Evolutionary conservation across 64 coral and sea anemone species (phyloP).

Genomic region (Trachythela sp.): DNA sequence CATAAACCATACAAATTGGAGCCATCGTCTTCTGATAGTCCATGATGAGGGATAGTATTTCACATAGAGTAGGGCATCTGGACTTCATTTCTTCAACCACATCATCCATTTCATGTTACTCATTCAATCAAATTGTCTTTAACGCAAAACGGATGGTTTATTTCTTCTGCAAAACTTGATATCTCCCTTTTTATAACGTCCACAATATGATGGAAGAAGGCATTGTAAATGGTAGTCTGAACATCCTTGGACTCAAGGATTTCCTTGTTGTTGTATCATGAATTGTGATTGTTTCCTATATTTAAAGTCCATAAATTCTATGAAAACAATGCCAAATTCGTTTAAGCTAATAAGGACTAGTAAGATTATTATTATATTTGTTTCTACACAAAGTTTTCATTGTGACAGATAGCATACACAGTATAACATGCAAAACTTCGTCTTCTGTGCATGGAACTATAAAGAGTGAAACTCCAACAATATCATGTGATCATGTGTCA

Average conservation of each 20-base stretch:
- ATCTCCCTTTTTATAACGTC: neutral
- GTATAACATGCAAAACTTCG: no score
- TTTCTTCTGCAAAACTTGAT: neutral
- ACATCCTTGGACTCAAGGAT: neutral
- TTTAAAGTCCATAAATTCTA: no score
- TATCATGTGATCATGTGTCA: no score
- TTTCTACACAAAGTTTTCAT: no score
- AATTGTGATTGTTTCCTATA: no score
- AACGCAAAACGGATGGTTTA: neutral
- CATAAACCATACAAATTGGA: neutral
- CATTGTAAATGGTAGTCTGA: neutral
- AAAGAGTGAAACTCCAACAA: no score
- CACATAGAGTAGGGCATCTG: neutral
- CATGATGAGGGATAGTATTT: neutral
- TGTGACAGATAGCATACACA: no score
- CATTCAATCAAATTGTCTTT: neutral
- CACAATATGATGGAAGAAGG: neutral
- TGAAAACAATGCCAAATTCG: no score
- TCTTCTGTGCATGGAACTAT: no score
- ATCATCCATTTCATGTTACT: neutral
- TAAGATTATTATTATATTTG: no score
- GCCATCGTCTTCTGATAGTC: neutral
- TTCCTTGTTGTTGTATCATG: no score
- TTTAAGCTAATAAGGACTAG: no score
- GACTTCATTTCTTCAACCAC: slow-evolving; percentile 7